phyloP scores from a whole-genome alignment of 2,888 invertebrate species.

The Harpalus rubripes region DNA sequence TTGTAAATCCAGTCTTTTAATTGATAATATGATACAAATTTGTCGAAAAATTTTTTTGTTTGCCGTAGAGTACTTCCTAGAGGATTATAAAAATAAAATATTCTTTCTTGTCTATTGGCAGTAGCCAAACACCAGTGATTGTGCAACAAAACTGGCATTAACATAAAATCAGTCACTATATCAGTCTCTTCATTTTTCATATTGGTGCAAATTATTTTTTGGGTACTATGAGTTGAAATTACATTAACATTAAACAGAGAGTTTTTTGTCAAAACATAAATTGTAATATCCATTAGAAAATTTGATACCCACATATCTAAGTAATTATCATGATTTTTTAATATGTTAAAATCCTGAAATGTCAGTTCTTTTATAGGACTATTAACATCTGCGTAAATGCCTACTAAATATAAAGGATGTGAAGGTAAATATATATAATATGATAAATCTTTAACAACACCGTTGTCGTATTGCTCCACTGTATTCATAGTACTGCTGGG shows the following conservation, averaged over 20 bases:
- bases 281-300: too few relatives aligned
- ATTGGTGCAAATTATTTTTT: neutral
- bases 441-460: neutral
- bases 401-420: neutral
- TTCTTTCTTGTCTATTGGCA: neutral
- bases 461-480: neutral
- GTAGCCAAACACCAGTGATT: constrained; percentile 20
- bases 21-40: neutral
- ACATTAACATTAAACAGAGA: neutral
- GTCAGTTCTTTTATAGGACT: constrained; percentile 7
- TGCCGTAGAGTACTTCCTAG: constrained; percentile 2
- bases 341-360: neutral
- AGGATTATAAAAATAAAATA: constrained; percentile 7
- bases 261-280: neutral
- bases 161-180: neutral
- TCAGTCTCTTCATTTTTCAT: neutral
- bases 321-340: neutral
- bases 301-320: constrained; percentile 1
- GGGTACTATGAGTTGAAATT: neutral
- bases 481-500: neutral
- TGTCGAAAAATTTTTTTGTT: neutral
- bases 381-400: neutral
- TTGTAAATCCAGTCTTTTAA: constrained; percentile 3
- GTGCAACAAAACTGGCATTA: constrained; percentile 12
- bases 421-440: neutral